Percentiles rank a stretch among this genome's conserved stretches.
phyloP scores from a whole-genome alignment of 1,140 invertebrate species.

The Grapholita molesta region DNA sequence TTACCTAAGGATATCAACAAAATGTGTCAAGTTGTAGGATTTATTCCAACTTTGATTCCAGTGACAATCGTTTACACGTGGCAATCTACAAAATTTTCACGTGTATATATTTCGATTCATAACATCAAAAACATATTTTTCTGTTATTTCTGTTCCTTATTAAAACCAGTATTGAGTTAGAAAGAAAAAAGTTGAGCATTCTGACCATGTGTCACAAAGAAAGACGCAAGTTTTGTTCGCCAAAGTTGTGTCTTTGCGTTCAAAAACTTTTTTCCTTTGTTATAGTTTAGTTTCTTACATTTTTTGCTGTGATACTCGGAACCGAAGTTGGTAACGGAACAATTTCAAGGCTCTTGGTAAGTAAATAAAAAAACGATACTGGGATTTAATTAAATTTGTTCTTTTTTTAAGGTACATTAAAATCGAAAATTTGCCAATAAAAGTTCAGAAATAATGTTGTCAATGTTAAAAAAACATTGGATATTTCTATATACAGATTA shows the following conservation, averaged over 20 bases:
- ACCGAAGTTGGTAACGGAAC: background rate
- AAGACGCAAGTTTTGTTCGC: conserved; percentile 6
- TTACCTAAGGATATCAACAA: no score
- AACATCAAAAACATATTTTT: background rate
- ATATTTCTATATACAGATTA: background rate
- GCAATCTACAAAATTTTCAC: background rate
- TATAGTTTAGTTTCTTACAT: conserved; percentile 10
- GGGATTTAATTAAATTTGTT: conserved; percentile 9
- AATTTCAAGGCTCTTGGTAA: background rate
- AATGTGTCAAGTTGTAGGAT: no score
- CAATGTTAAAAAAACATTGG: background rate
- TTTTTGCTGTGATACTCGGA: background rate
- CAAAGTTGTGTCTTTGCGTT: conserved; percentile 15
- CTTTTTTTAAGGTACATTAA: background rate
- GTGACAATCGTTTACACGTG: no score
- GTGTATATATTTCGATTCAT: background rate
- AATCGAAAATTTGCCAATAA: background rate
- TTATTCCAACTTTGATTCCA: no score
- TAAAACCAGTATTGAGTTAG: conserved; percentile 8
- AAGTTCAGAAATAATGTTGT: no score
- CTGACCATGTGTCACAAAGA: conserved; percentile 14
- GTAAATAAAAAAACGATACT: conserved; percentile 8
- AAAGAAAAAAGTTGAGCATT: conserved; percentile 4
- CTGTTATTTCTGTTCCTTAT: background rate
- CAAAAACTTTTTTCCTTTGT: conserved; percentile 11